phyloP scores from a whole-genome alignment of 2,113 vertebrate genomes.

The Pimephales promelas region DNA sequence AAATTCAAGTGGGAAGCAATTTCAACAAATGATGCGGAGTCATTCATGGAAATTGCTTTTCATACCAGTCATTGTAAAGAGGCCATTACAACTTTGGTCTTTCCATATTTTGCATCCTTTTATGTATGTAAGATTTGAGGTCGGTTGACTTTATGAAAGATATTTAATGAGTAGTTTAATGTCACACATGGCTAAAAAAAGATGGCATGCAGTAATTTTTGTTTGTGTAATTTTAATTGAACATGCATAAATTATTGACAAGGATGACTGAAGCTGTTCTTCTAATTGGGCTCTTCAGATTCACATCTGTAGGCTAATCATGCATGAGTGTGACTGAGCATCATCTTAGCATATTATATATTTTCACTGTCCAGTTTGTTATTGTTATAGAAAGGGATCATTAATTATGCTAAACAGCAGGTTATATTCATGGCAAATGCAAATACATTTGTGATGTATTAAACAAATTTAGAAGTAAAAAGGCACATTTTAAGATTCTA shows the following conservation, averaged over 20 bases:
- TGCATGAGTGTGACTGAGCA: not conserved
- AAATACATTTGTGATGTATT: not conserved
- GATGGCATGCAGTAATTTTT: not conserved
- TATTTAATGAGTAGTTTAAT: not conserved
- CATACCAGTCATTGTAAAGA: not conserved
- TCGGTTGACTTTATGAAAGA: not conserved
- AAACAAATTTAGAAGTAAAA: not conserved
- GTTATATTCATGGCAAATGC: not conserved
- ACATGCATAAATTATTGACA: not conserved
- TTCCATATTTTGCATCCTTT: not conserved
- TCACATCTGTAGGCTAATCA: not conserved
- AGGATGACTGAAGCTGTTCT: not conserved
- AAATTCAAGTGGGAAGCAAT: not conserved
- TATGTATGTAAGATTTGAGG: not conserved
- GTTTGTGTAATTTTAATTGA: not conserved
- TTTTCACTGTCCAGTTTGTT: not conserved
- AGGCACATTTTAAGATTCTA: not conserved
- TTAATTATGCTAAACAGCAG: not conserved
- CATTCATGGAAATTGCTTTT: slow-evolving; percentile 1
- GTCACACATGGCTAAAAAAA: not conserved
- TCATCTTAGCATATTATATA: slow-evolving; percentile 2
- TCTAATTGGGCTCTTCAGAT: not conserved
- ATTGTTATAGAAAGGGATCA: not conserved
- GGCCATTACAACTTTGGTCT: not conserved
- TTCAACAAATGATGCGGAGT: not conserved